These are phyloP conservation scores for Triplophysa tibetana DNA, from an alignment of 2,113 vertebrate genomes.

Conservation along the genomic window DNA sequence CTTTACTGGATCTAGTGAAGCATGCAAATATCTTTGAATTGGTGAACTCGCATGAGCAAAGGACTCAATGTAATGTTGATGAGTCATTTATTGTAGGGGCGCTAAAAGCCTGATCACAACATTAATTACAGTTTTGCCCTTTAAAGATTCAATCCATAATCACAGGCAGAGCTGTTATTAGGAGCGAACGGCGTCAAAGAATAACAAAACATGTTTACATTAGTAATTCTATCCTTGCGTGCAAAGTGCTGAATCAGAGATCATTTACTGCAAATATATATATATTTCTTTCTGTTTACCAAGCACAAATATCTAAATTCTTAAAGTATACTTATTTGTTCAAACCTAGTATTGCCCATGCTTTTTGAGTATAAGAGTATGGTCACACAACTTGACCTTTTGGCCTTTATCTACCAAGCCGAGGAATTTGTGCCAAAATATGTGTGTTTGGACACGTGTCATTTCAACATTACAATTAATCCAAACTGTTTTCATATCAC, in stretches of 20 bases:
- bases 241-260: constrained; percentile 28
- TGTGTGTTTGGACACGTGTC: no score
- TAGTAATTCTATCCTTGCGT: neutral
- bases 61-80: neutral
- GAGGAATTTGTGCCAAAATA: no score
- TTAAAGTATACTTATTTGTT: no score
- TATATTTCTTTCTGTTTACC: neutral
- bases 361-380: no score
- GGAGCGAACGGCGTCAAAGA: neutral
- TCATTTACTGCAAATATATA: neutral
- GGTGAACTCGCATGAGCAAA: neutral
- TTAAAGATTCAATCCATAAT: constrained; percentile 23
- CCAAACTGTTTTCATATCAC: no score
- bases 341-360: no score
- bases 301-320: no score
- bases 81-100: constrained; percentile 4
- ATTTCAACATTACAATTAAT: no score
- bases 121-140: constrained; percentile 17
- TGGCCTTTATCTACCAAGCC: no score
- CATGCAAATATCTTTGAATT: constrained; percentile 7
- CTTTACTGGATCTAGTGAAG: neutral
- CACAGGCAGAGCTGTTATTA: neutral
- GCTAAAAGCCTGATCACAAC: constrained; percentile 14
- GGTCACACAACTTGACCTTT: no score
- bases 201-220: constrained; percentile 4